Conservation (phyloP, 2,797 vertebrate genomes). For the Parambassis ranga region DNA sequence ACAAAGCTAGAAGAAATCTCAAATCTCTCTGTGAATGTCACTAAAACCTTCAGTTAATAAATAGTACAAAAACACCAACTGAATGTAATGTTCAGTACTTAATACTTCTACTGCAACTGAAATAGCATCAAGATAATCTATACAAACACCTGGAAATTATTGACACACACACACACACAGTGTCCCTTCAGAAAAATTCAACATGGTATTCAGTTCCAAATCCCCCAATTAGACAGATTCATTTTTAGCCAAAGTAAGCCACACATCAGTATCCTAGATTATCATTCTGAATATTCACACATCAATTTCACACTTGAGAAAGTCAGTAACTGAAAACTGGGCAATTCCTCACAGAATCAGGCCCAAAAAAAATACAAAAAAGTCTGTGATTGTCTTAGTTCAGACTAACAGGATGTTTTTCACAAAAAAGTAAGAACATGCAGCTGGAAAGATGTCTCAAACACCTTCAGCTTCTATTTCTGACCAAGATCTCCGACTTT, state of each 20-base stretch:
- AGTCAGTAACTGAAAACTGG: background rate
- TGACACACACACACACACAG: background rate
- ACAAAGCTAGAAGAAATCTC: slow-evolving; percentile 49
- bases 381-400: too few species aligned
- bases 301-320: background rate
- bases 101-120: background rate
- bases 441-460: too few species aligned
- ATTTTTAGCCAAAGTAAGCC: background rate
- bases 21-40: slow-evolving; percentile 5
- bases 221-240: background rate
- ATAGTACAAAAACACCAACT: too few species aligned
- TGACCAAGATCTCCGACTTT: background rate
- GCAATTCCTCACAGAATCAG: background rate
- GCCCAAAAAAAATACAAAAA: too few species aligned
- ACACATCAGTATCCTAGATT: background rate
- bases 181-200: slow-evolving; percentile 2
- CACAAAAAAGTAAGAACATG: too few species aligned
- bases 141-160: too few species aligned
- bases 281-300: background rate
- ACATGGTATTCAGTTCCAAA: background rate
- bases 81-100: background rate
- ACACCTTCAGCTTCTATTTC: background rate
- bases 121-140: too few species aligned
- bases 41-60: too few species aligned
- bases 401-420: too few species aligned